Conservation (phyloP, 1,140 invertebrate species). For the Magallana gigas region DNA sequence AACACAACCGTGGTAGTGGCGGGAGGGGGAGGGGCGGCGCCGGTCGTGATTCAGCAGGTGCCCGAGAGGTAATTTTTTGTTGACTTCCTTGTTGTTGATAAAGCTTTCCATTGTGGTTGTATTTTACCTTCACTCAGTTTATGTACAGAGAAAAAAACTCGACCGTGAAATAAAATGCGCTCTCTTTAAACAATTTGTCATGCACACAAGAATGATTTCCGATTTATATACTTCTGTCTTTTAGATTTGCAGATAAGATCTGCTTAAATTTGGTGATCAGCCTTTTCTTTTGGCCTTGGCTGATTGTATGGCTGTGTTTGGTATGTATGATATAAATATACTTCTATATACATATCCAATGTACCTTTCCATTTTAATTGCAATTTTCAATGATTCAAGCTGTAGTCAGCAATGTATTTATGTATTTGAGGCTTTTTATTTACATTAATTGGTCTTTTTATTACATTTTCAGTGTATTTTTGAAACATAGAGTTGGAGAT, state of each 20-base stretch:
- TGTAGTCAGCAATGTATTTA: too few species aligned
- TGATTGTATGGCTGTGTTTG: constrained; percentile 44
- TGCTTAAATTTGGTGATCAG: constrained; percentile 35
- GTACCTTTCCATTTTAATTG: too few species aligned
- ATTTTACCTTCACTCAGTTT: too few species aligned
- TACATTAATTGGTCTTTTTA: too few species aligned
- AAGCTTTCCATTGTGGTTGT: not conserved
- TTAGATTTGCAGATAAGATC: constrained; percentile 50
- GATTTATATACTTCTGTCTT: not conserved
- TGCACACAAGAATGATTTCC: too few species aligned
- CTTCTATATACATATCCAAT: too few species aligned
- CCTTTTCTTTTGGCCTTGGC: constrained; percentile 42
- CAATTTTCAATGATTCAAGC: too few species aligned
- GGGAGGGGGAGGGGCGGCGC: not conserved
- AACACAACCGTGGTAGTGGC: not conserved
- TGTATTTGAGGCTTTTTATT: too few species aligned
- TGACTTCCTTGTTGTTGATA: too few species aligned
- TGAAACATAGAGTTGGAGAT: not conserved
- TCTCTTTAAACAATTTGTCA: too few species aligned
- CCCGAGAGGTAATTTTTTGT: not conserved
- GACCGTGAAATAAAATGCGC: too few species aligned
- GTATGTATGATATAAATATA: not conserved
- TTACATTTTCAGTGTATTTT: constrained; percentile 10
- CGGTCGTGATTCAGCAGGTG: not conserved
- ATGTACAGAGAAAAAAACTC: too few species aligned